Base-by-base conservation (phyloP, 2,113 vertebrate species). In the Aegotheles bennettii region DNA sequence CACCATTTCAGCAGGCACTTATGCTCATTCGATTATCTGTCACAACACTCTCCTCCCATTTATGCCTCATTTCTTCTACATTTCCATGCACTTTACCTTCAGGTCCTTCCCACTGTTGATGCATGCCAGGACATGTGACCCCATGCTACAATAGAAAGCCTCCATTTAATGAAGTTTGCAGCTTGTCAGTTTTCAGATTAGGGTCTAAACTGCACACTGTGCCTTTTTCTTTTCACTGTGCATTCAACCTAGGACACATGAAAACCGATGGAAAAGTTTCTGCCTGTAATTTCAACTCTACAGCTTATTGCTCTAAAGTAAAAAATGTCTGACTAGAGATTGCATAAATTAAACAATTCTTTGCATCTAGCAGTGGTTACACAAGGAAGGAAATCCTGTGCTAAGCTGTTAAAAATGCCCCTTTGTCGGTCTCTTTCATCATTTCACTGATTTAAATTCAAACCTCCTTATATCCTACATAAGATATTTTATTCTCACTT, bases 401-500 rank as follows among this genome's bases (percentile, higher is more conserved):
- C 89, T 80, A 80, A 95, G 68, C 86, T 89, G 42, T 60, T 87
- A 29, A 81, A 92, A 94, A 71, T 43, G 35, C 33, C 0, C 10
- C 47, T 88, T 84, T 96, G 50, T 70, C 1, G 1, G n/a, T 73
- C 33, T 89, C 77, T 92, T 95, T 87, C 80, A 92, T 81, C 47
- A 3, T 89, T 90, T 81, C 86, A 78, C 56, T 15, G 35, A 89
- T 84, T 90, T 75, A 91, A 91, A 92, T 92, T 92, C 84, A 89
- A 84, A 84, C 42, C 56, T 84, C 54, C 40, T 54, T 71, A 78
- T 70, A 89, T 81, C 24, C 60, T 91, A 75, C 36, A 10, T 11
- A 90, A 91, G 80, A 42, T 43, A 78, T 78, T 94, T 94, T 80
- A 92, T 79, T 84, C 74, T 86, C 86, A 77, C 70, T 94, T 93